Base-by-base conservation (phyloP, 1,140 invertebrate genomes). In the Nasonia vitripennis region DNA sequence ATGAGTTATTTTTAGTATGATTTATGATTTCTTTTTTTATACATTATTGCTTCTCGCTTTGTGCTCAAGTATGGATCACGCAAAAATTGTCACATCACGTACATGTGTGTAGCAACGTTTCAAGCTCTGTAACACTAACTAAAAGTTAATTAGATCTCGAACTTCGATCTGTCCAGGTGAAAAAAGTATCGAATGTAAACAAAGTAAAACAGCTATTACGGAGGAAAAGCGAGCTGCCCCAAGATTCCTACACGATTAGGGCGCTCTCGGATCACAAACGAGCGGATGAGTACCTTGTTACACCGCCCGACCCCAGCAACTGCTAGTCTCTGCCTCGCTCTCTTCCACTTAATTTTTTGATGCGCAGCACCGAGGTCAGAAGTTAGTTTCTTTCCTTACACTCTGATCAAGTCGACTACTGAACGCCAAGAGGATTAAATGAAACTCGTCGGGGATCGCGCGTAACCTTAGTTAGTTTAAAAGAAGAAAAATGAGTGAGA, bases 151-250 rank as follows among this genome's bases (percentile, higher is more conserved):
- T 62, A 62, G 17, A n/a, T 62, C 55, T 62, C 17, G 55, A 62
- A 62, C 0, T 62, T 62, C 55, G 6, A 62, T 62, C 11, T 78
- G 17, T 37, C 2, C 79, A 93, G 90, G 92, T 89, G 92, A 94
- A 93, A 88, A 92, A 91, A 84, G 91, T 91, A 87, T 91, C 90
- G 88, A 94, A 92, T 83, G 87, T 94, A 94, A 96, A 96, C 92
- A 96, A 96, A 92, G 96, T 96, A 83, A 98, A 98, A 93, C 97
- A 97, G 41, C 94, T 99, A 87, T 94, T 99, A 71, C 95, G 98
- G 92, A 96, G 98, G 91, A 99, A 99, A 94, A 99, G 98, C 20
- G 98, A 99, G 93, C 94, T 99, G 92, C 98, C 98, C 41, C 97
- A 98, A 90, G 98, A 99, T 94, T 95, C 96, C 87, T 96, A 96